A percentile compares a stretch with the other conserved stretches of the same genome.
These are phyloP conservation scores for Nowickia ferox DNA, from an alignment of 2,888 invertebrate species.

Conservation along the genomic window DNA sequence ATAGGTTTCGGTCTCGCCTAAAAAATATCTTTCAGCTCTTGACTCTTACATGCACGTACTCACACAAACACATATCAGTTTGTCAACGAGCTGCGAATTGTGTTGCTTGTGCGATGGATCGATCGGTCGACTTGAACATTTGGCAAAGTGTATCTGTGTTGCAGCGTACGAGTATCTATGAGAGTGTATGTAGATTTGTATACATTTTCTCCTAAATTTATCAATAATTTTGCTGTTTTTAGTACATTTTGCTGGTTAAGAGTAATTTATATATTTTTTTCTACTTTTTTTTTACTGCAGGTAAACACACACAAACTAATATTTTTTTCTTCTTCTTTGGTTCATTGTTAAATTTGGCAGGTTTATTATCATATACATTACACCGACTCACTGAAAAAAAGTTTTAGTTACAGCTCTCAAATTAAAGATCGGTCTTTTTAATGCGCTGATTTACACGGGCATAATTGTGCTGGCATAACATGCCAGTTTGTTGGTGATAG, in stretches of 20 bases:
- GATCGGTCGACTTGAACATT: not conserved
- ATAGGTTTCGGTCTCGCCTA: constrained; percentile 73
- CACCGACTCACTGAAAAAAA: too few species aligned
- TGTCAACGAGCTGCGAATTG: not conserved
- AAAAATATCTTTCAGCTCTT: constrained; percentile 11
- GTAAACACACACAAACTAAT: not conserved
- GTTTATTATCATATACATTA: constrained; percentile 4
- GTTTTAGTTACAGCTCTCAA: too few species aligned
- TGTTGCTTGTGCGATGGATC: not conserved
- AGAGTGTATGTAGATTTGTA: not conserved
- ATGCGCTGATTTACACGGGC: too few species aligned
- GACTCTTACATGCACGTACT: not conserved
- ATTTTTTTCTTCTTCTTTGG: not conserved
- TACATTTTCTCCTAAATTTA: not conserved
- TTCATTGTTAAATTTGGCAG: constrained; percentile 28
- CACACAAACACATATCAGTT: not conserved
- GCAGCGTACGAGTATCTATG: not conserved
- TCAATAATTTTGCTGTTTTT: not conserved
- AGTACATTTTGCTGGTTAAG: constrained; percentile 31
- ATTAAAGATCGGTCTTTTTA: too few species aligned
- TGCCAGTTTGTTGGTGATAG: too few species aligned
- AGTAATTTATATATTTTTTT: not conserved
- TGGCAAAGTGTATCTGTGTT: constrained; percentile 3
- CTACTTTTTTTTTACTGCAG: too few species aligned
- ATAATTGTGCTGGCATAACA: too few species aligned